These are phyloP conservation scores for Nixonia krombeini DNA, from an alignment of 1,140 invertebrate species.

Conservation along the genomic window DNA sequence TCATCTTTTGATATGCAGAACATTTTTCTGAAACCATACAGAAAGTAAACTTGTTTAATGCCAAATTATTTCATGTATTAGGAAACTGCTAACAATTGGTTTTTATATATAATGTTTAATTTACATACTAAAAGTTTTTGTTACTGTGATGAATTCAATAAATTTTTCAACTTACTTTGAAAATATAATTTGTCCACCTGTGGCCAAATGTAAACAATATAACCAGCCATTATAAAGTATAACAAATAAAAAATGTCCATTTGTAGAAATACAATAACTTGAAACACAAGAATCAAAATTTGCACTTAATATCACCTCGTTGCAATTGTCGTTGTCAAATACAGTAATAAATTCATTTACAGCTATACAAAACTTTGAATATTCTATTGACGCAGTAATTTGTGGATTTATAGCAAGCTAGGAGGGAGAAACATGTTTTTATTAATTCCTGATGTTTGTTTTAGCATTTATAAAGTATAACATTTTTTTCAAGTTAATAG, in stretches of 20 bases:
- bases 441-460: constrained; percentile 5
- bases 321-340: constrained; percentile 57
- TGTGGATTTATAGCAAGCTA: constrained; percentile 46
- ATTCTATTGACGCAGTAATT: constrained; percentile 49
- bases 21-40: too few relatives aligned
- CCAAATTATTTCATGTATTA: too few relatives aligned
- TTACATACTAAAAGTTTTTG: not conserved
- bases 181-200: constrained; percentile 47
- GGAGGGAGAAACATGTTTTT: constrained; percentile 8
- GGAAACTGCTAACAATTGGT: too few relatives aligned
- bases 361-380: constrained; percentile 54
- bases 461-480: not conserved
- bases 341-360: constrained; percentile 62
- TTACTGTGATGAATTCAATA: not conserved
- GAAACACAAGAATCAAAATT: constrained; percentile 53
- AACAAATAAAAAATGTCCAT: constrained; percentile 52
- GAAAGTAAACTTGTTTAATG: too few relatives aligned
- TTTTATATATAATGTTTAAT: too few relatives aligned
- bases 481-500: not conserved
- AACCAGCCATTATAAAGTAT: constrained; percentile 41
- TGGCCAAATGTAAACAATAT: constrained; percentile 53
- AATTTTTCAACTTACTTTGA: constrained; percentile 31
- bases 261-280: constrained; percentile 51
- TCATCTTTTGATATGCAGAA: too few relatives aligned
- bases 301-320: constrained; percentile 46